phyloP scores from a whole-genome alignment of 2,888 invertebrate species.

The Ichneumoninae sp. region DNA sequence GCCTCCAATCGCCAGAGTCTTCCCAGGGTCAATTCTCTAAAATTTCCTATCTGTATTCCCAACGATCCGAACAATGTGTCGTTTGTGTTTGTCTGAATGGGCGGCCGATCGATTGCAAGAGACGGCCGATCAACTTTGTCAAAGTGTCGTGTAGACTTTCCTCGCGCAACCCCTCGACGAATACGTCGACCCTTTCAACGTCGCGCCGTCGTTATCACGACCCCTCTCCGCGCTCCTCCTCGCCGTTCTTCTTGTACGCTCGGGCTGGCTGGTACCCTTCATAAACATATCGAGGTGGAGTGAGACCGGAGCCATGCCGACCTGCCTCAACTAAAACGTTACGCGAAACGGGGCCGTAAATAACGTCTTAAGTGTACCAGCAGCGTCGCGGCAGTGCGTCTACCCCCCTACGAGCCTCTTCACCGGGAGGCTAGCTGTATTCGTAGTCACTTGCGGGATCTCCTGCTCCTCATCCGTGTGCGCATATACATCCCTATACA shows the following conservation, averaged over 20 bases:
- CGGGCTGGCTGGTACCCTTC: constrained; percentile 69
- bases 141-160: constrained; percentile 62
- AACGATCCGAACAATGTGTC: background rate
- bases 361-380: constrained; percentile 81
- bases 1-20: background rate
- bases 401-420: constrained; percentile 36
- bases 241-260: constrained; percentile 56
- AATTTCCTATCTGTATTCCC: background rate
- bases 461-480: background rate
- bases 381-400: constrained; percentile 67
- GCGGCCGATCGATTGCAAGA: background rate
- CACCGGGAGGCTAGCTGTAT: constrained; percentile 11
- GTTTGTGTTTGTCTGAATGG: background rate
- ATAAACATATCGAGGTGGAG: constrained; percentile 80
- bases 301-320: constrained; percentile 73
- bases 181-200: constrained; percentile 68
- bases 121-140: constrained; percentile 18
- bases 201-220: constrained; percentile 71
- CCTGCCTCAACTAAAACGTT: constrained; percentile 82
- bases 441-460: constrained; percentile 10
- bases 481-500: background rate
- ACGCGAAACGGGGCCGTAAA: constrained; percentile 82
- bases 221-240: constrained; percentile 64
- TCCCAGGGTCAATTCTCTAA: background rate
- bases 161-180: constrained; percentile 66